Evolutionary conservation across 2,797 vertebrate species (phyloP).

Genomic region (Steatocranus sp.): DNA sequence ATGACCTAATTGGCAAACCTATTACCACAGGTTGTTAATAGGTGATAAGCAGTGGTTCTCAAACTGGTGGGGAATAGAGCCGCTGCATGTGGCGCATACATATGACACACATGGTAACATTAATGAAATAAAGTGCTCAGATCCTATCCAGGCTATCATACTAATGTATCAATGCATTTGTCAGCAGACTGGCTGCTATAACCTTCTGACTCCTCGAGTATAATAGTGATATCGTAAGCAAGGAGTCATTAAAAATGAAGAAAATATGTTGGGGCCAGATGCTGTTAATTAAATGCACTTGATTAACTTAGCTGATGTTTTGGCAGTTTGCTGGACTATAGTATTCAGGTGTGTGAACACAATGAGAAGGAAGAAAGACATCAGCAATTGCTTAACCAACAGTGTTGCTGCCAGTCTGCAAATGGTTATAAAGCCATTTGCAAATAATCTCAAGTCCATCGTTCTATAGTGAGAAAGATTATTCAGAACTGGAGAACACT

Average conservation of each 20-base stretch:
- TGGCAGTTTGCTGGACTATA: neutral
- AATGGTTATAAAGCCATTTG: neutral
- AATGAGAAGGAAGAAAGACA: neutral
- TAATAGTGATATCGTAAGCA: neutral
- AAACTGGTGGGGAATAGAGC: neutral
- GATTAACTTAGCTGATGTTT: neutral
- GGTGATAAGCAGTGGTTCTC: neutral
- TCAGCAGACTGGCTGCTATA: neutral
- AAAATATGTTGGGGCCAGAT: neutral
- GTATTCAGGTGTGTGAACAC: neutral
- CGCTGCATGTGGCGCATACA: neutral
- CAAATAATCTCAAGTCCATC: neutral
- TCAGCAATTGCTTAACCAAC: neutral
- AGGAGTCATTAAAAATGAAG: neutral
- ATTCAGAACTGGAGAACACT: neutral
- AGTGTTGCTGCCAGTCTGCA: neutral
- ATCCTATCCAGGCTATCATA: neutral
- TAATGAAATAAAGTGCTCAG: neutral
- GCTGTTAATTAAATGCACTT: neutral
- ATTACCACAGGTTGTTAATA: neutral
- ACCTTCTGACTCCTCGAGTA: neutral
- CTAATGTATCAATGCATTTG: neutral
- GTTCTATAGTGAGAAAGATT: neutral
- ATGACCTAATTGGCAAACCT: neutral
- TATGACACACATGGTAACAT: neutral